Percentiles rank a stretch among this genome's conserved stretches.
phyloP scores from a whole-genome alignment of 2,113 vertebrate species.

The Typhlomys cinereus region DNA sequence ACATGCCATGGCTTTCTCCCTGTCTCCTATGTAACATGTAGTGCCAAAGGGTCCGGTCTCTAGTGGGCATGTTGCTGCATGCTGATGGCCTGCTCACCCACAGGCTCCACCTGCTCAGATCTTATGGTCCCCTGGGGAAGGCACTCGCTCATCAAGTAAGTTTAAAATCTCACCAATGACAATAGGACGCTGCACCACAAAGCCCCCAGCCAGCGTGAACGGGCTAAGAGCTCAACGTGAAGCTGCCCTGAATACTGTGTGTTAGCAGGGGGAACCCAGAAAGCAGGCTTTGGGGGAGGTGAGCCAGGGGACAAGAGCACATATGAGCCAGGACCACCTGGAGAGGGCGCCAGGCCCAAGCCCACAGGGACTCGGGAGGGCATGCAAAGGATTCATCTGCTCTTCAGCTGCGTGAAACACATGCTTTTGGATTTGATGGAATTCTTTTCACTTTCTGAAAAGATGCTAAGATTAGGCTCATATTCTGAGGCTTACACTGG shows the following conservation, averaged over 20 bases:
- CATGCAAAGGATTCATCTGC: background rate
- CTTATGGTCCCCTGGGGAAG: background rate
- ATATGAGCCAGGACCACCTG: background rate
- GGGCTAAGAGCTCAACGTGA: background rate
- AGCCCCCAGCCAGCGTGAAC: background rate
- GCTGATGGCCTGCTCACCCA: background rate
- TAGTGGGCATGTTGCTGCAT: background rate
- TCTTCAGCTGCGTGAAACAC: constrained; percentile 26
- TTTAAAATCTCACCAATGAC: background rate
- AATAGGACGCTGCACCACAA: background rate
- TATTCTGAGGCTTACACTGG: background rate
- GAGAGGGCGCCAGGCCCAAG: background rate
- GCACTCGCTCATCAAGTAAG: background rate
- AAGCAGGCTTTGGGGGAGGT: background rate
- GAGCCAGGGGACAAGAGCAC: background rate
- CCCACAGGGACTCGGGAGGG: background rate
- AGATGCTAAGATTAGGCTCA: background rate
- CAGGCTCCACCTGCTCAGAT: background rate
- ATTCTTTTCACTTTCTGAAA: background rate
- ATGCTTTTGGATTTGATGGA: background rate
- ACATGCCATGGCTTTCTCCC: background rate
- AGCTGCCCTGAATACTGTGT: background rate
- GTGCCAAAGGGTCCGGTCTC: background rate
- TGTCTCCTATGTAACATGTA: background rate
- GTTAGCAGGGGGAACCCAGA: background rate